phyloP scores from a whole-genome alignment of 2,888 invertebrate genomes.

The Schizaphis graminum region DNA sequence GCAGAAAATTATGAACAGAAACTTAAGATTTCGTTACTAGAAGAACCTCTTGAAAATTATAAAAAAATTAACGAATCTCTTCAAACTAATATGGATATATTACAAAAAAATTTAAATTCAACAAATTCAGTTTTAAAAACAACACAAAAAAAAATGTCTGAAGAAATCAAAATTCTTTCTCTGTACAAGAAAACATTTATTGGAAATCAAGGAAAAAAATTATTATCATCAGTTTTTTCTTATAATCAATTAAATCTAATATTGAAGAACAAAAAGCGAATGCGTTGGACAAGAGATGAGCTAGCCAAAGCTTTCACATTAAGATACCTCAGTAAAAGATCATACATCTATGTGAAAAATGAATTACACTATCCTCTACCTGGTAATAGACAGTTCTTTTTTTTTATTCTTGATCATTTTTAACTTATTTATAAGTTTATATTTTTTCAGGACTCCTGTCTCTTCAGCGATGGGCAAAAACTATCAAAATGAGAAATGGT shows the following conservation, averaged over 20 bases:
- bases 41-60: neutral
- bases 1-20: neutral
- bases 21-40: neutral
- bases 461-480: neutral
- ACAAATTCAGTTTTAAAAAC: neutral
- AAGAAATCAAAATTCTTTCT: neutral
- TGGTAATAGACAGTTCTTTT: neutral
- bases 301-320: neutral
- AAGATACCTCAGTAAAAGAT: neutral
- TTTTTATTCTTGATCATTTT: neutral
- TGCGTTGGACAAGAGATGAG: neutral
- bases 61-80: neutral
- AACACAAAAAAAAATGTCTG: neutral
- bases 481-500: neutral
- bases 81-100: neutral
- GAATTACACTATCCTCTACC: neutral
- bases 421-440: neutral
- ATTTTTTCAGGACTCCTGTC: neutral
- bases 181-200: neutral
- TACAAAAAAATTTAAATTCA: neutral
- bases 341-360: neutral
- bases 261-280: neutral
- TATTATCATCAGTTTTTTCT: neutral
- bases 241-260: neutral
- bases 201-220: neutral